Percentiles rank a stretch among this genome's conserved stretches.
Conservation (phyloP, 2,797 vertebrate genomes). For the Triplophysa bombifrons region DNA sequence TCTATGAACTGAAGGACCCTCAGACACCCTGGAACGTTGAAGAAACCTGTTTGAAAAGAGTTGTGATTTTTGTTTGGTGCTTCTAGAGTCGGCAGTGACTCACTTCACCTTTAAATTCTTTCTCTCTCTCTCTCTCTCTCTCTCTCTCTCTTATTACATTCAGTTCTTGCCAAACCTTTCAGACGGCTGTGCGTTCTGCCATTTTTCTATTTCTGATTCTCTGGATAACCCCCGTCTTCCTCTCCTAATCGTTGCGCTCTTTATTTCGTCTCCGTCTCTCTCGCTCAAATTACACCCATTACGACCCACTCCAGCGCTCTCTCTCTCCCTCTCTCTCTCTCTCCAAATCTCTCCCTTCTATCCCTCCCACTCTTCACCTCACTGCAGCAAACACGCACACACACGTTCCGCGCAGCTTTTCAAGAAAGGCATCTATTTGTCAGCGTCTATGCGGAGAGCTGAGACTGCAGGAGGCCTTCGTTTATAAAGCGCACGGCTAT, state of each 20-base stretch:
- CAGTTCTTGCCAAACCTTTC: constrained; percentile 8
- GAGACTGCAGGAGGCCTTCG: constrained; percentile 41
- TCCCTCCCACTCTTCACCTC: constrained; percentile 29
- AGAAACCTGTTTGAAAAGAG: not conserved
- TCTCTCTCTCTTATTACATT: not conserved
- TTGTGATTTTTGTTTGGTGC: not conserved
- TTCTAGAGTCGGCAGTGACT: not conserved
- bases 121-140: constrained; percentile 5
- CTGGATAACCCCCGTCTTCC: constrained; percentile 23
- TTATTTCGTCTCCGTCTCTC: constrained; percentile 40
- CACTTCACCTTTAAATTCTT: not conserved
- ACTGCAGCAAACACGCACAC: constrained; percentile 41
- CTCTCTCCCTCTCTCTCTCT: constrained; percentile 30
- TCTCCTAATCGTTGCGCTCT: constrained; percentile 38
- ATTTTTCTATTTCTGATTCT: constrained; percentile 31
- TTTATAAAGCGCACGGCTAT: constrained; percentile 37
- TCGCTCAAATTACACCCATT: constrained; percentile 49
- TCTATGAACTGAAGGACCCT: not conserved
- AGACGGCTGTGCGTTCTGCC: constrained; percentile 15
- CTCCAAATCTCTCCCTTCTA: constrained; percentile 7
- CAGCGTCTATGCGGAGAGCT: constrained; percentile 31
- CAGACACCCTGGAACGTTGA: not conserved
- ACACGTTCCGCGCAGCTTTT: constrained; percentile 29
- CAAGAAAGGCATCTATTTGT: constrained; percentile 42
- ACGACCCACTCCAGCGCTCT: constrained; percentile 61